These are phyloP conservation scores for Mimachlamys varia DNA, from an alignment of 2,888 invertebrate genomes.

Conservation along the genomic window DNA sequence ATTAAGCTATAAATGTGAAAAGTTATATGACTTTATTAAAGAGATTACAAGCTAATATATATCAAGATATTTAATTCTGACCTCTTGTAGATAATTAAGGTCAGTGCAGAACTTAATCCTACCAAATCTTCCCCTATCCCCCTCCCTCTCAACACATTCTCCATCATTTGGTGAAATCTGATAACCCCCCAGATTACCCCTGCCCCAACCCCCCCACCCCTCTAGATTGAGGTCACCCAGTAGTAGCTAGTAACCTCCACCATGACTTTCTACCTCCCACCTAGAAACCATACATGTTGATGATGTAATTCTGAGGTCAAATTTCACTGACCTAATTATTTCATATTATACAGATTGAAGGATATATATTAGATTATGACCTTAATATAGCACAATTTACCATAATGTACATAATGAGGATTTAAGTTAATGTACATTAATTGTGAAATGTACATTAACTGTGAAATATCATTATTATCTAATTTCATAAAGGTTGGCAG, in stretches of 20 bases:
- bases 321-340: neutral
- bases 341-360: neutral
- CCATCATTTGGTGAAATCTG: too few relatives aligned
- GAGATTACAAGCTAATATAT: too few relatives aligned
- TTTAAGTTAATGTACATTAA: neutral
- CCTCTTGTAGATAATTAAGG: too few relatives aligned
- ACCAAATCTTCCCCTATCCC: too few relatives aligned
- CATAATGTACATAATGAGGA: neutral
- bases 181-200: too few relatives aligned
- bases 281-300: neutral
- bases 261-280: neutral
- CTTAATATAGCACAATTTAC: neutral
- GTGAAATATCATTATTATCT: neutral
- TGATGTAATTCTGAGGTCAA: neutral
- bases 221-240: neutral
- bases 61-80: too few relatives aligned
- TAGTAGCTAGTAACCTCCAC: neutral
- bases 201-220: neutral
- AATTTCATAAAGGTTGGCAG: neutral
- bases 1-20: too few relatives aligned
- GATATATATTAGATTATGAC: slow-evolving; percentile 9
- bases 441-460: neutral
- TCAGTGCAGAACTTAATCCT: too few relatives aligned
- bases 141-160: too few relatives aligned
- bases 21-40: too few relatives aligned